phyloP scores from a whole-genome alignment of 2,113 vertebrate genomes.

The Hystrix cristata region DNA sequence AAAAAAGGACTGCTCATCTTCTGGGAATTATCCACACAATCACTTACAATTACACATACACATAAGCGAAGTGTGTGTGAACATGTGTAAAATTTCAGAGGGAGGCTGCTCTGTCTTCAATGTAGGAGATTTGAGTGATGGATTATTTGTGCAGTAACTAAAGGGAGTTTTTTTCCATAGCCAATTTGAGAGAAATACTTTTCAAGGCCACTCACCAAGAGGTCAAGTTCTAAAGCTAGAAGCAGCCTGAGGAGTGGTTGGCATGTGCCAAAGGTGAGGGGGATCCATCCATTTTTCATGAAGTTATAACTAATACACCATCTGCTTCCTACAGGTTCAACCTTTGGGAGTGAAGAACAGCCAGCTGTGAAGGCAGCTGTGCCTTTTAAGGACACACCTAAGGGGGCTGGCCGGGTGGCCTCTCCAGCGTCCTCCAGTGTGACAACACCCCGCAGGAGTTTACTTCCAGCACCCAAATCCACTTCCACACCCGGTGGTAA shows the following conservation, averaged over 20 bases:
- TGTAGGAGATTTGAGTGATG: neutral
- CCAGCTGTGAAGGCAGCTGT: slow-evolving; percentile 83
- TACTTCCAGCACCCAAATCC: slow-evolving; percentile 91
- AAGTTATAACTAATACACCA: slow-evolving; percentile 76
- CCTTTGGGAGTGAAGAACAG: slow-evolving; percentile 91
- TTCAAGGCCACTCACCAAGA: neutral
- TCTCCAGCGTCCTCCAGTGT: slow-evolving; percentile 84
- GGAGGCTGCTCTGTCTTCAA: neutral
- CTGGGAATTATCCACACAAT: neutral
- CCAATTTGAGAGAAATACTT: neutral
- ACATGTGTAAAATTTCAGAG: neutral
- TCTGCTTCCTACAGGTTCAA: slow-evolving; percentile 89
- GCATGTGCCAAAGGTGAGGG: slow-evolving; percentile 33
- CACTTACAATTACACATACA: neutral
- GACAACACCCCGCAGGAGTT: slow-evolving; percentile 89
- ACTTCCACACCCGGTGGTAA: slow-evolving; percentile 86
- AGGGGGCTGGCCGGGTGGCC: slow-evolving; percentile 82
- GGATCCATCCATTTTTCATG: slow-evolving; percentile 83
- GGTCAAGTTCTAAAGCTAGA: neutral
- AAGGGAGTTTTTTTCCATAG: neutral
- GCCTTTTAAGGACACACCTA: slow-evolving; percentile 87
- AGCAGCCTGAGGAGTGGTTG: neutral
- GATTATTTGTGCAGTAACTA: neutral
- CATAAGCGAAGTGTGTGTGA: neutral
- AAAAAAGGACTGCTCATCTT: neutral